Evolutionary conservation across 2,888 invertebrate genomes (phyloP), one percentile per base, ranked within the genome.

Genomic region (Smittia aterrima): DNA sequence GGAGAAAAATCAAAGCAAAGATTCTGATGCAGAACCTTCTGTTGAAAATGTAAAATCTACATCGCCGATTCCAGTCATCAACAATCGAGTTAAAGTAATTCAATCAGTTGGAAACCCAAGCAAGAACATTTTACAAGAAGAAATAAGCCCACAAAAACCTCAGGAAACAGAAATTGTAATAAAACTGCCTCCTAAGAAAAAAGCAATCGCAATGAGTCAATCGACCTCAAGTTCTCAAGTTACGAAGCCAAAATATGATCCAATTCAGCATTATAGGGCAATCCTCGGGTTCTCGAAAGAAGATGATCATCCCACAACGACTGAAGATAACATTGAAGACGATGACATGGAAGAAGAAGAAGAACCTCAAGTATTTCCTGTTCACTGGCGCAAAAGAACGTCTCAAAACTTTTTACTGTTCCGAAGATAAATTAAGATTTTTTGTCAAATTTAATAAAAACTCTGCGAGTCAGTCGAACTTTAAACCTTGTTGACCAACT

Each of bases 351-450:
- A 40, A 16, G 4, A 41, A 68, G 22, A 41, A 68, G 22, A 75
- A 77, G 6, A 76, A 75, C 1, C 76, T 67, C 53, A 53, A 71
- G 66, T 70, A 68, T 25, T 77, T 25, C 64, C 80, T 77, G 80
- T 83, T 75, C 85, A 86, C 77, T 86, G 86, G 85, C 81, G 85
- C 54, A 83, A 85, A 77, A 82, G 82, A 74, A 82, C 82, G 22
- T 81, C 81, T 16, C 81, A 82, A 77, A 80, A 79, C 79, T 79
- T 81, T 24, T n/a, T n/a, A n/a, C 68, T 75, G 11, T 71, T 74
- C 75, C 22, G 76, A 66, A 64, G 76, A 75, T 66, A 53, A 75
- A 6, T 53, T 53, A n/a, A n/a, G n/a, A 7, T 38, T 38, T 38
- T 38, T 74, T 53, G 16, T 54, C 7, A 24, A 62, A 62, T 18